phyloP scores from a whole-genome alignment of 1,140 invertebrate genomes.

The Drosophila pectinifera region DNA sequence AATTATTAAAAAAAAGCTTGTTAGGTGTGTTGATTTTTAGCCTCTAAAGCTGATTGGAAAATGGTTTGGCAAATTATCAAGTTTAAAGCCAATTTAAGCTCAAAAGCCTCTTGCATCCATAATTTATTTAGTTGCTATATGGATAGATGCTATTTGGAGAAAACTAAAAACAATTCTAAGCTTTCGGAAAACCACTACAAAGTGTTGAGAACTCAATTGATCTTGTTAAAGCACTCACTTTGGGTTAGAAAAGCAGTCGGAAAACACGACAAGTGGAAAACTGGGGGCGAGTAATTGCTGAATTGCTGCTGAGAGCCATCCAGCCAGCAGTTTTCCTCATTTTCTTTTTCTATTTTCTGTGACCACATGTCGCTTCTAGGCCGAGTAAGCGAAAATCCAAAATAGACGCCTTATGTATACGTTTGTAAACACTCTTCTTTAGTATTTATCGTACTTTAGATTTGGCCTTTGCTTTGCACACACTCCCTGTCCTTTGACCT shows the following conservation, averaged over 20 bases:
- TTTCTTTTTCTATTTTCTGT: background rate
- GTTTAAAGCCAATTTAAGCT: too few species aligned
- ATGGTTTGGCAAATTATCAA: too few species aligned
- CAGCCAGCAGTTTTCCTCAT: slow-evolving; percentile 1
- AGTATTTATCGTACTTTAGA: slow-evolving; percentile 73
- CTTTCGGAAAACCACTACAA: background rate
- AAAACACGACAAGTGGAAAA: slow-evolving; percentile 1
- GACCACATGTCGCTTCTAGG: slow-evolving; percentile 22
- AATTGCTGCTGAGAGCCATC: slow-evolving; percentile 5
- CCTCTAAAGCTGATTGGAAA: background rate
- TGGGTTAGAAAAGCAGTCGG: background rate
- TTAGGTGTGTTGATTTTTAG: background rate
- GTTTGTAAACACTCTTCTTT: slow-evolving; percentile 47
- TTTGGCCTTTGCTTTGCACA: slow-evolving; percentile 66
- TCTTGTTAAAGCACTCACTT: background rate
- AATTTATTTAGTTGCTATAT: too few species aligned
- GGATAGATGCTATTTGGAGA: too few species aligned
- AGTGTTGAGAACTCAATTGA: background rate
- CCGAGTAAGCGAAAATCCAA: slow-evolving; percentile 38
- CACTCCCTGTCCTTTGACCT: slow-evolving; percentile 15
- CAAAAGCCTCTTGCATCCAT: too few species aligned
- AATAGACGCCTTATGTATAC: slow-evolving; percentile 39
- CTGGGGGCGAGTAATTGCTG: background rate
- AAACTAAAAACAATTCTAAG: background rate
- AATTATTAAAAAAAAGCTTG: background rate